A percentile compares a stretch with the other conserved stretches of the same genome.
phyloP scores from a whole-genome alignment of 2,113 vertebrate species.

The Girardinichthys multiradiatus region DNA sequence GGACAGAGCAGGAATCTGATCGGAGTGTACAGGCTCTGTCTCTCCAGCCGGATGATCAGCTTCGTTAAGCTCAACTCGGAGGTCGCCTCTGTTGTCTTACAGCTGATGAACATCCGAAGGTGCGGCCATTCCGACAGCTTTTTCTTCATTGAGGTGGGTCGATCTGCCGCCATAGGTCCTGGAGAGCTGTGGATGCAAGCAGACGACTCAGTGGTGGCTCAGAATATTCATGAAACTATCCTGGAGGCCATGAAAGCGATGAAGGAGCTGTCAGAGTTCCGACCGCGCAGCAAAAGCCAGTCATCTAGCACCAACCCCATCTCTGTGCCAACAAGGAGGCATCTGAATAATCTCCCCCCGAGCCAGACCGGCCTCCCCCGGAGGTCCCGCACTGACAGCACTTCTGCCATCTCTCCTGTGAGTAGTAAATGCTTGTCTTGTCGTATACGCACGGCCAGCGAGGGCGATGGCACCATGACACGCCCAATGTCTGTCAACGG shows the following conservation, averaged over 20 bases:
- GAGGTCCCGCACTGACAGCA: constrained; percentile 86
- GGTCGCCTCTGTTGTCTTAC: constrained; percentile 89
- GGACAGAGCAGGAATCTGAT: constrained; percentile 92
- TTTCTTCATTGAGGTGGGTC: constrained; percentile 97
- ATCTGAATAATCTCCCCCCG: constrained; percentile 84
- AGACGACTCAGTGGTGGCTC: constrained; percentile 97
- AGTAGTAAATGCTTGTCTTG: constrained; percentile 81
- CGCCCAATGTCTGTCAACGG: constrained; percentile 84
- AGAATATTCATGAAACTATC: constrained; percentile 98
- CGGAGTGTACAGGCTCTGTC: constrained; percentile 93
- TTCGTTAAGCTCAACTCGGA: constrained; percentile 94
- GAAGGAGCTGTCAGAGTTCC: constrained; percentile 95
- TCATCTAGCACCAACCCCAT: constrained; percentile 87
- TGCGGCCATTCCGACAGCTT: constrained; percentile 99
- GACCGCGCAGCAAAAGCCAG: constrained; percentile 97
- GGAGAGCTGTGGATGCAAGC: constrained; percentile 99
- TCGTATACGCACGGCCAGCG: constrained; percentile 87
- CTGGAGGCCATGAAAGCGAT: constrained; percentile 97
- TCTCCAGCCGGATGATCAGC: constrained; percentile 92
- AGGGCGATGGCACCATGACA: constrained; percentile 83
- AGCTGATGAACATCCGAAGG: constrained; percentile 97
- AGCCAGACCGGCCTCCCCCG: constrained; percentile 86
- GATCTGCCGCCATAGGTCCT: constrained; percentile 94
- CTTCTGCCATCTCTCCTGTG: constrained; percentile 79
- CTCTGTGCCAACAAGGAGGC: constrained; percentile 83